A percentile compares a stretch with the other conserved stretches of the same genome.
Evolutionary conservation across 2,113 vertebrate genomes (phyloP).

Genomic region (Lagopus muta): DNA sequence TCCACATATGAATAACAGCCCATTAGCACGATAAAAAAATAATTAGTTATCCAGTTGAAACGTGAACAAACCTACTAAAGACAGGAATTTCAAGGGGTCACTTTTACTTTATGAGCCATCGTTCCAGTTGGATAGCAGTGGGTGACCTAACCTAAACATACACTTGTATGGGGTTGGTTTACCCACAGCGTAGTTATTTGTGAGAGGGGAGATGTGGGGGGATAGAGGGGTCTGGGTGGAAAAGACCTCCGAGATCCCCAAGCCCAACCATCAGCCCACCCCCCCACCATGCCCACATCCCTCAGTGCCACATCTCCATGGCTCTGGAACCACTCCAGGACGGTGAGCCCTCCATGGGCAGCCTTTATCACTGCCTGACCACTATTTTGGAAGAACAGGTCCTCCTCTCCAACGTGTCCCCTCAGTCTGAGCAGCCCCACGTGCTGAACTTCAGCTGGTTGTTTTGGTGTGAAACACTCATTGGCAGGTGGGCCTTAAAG

Average conservation of each 20-base stretch:
- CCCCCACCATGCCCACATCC: no score
- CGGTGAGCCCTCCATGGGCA: no score
- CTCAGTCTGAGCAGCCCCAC: not conserved
- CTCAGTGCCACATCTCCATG: no score
- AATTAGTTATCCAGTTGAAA: slow-evolving; percentile 41
- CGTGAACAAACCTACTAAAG: slow-evolving; percentile 2
- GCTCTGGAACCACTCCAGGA: no score
- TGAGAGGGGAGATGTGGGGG: no score
- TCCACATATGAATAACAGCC: slow-evolving; percentile 59
- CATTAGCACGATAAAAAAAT: slow-evolving; percentile 49
- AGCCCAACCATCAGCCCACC: no score
- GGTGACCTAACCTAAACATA: not conserved
- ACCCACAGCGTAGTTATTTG: not conserved
- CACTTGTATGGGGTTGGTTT: not conserved
- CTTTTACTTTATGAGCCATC: not conserved
- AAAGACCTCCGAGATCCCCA: no score
- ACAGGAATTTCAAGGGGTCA: not conserved
- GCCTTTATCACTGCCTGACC: no score
- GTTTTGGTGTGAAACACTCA: not conserved
- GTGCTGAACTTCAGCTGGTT: slow-evolving; percentile 28
- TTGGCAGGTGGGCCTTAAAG: slow-evolving; percentile 2
- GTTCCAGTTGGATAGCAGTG: not conserved
- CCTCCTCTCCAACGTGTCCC: not conserved
- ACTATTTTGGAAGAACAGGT: no score
- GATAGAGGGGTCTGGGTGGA: not conserved